phyloP scores from a whole-genome alignment of 2,113 vertebrate genomes.

The Pongo abelii region DNA sequence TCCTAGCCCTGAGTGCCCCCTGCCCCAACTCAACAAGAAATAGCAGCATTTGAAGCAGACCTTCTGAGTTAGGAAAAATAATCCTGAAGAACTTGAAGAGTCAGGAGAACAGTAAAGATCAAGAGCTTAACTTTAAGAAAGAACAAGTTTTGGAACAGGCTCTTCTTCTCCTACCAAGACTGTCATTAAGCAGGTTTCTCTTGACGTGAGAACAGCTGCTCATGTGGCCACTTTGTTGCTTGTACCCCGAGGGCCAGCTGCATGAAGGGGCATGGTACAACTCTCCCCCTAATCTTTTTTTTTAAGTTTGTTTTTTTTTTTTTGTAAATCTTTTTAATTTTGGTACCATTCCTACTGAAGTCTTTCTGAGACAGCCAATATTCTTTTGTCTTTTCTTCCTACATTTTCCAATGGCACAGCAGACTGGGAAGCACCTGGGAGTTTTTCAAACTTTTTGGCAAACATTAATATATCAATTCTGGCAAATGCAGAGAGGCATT shows the following conservation, averaged over 20 bases:
- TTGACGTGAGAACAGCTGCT: not conserved
- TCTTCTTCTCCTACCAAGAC: conserved; percentile 74
- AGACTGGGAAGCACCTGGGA: not conserved
- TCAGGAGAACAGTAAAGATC: conserved; percentile 42
- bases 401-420: not conserved
- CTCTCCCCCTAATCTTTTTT: not conserved
- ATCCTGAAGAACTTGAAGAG: conserved; percentile 74
- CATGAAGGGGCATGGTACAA: not conserved
- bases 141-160: conserved; percentile 67
- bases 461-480: not conserved
- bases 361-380: too few relatives aligned
- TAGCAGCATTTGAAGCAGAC: not conserved
- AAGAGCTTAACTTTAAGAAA: conserved; percentile 65
- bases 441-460: not conserved
- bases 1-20: rapidly evolving
- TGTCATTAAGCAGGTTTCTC: conserved; percentile 35
- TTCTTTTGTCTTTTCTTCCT: not conserved
- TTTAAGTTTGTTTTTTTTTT: too few relatives aligned
- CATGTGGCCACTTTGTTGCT: not conserved
- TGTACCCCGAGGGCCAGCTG: not conserved
- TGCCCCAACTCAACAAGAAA: not conserved
- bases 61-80: not conserved
- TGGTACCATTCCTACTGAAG: too few relatives aligned
- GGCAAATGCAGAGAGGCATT: not conserved
- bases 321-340: too few relatives aligned